phyloP scores from a whole-genome alignment of 2,888 invertebrate genomes.

The Ashinkailepas kermadecensis region DNA sequence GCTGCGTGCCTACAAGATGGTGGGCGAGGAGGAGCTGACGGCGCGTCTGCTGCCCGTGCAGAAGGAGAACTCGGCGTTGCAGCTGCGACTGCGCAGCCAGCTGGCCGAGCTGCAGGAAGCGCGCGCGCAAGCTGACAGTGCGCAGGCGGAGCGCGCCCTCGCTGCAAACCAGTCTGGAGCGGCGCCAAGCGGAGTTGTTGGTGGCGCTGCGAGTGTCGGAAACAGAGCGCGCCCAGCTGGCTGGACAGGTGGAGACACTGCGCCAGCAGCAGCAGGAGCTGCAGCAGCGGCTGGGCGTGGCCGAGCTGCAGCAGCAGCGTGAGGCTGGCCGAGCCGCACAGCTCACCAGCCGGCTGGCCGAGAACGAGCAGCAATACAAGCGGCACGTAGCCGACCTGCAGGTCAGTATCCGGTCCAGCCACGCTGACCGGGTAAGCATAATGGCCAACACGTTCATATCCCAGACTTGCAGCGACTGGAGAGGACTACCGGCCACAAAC shows the following conservation, averaged over 20 bases:
- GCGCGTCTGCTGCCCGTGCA: conserved; percentile 1
- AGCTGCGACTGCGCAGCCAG: conserved; percentile 12
- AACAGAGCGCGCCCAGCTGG: not conserved
- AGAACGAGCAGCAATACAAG: conserved; percentile 11
- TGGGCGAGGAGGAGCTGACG: conserved; percentile 17
- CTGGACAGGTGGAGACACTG: not conserved
- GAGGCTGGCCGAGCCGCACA: conserved; percentile 8
- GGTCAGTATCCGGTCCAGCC: not conserved
- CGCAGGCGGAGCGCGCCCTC: not conserved
- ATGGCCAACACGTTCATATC: no score
- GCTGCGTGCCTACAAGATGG: conserved; percentile 7
- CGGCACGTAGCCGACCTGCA: conserved; percentile 8
- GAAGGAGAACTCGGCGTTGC: conserved; percentile 15
- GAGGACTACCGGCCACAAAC: no score
- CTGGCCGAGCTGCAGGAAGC: conserved; percentile 11
- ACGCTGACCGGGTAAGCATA: no score
- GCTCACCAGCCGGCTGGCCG: not conserved
- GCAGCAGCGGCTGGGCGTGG: not conserved
- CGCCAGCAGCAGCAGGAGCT: conserved; percentile 8
- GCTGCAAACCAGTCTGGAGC: not conserved
- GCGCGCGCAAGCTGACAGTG: conserved; percentile 2
- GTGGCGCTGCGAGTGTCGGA: conserved; percentile 2
- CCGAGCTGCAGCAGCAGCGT: conserved; percentile 7
- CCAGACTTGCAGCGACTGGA: no score
- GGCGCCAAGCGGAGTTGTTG: conserved; percentile 3